Percentiles rank a stretch among this genome's conserved stretches.
Conservation (phyloP, 2,888 invertebrate species). For the Melinaea marsaeus region DNA sequence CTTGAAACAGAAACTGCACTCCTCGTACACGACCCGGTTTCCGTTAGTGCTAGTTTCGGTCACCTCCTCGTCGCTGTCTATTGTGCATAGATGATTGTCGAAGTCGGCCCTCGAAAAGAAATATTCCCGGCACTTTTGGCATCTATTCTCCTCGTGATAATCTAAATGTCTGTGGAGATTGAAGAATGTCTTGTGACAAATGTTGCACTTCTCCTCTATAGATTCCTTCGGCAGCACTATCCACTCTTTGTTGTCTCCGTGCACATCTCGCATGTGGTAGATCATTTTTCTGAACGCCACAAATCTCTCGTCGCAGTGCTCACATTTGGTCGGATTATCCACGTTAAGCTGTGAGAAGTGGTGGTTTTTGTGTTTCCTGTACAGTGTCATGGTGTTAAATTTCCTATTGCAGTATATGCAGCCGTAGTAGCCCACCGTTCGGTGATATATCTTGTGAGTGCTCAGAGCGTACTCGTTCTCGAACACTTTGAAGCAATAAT, state of each 20-base stretch:
- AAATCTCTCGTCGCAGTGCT: slow-evolving; percentile 76
- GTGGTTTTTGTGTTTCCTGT: slow-evolving; percentile 73
- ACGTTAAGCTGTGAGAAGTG: slow-evolving; percentile 62
- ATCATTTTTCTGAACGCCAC: slow-evolving; percentile 74
- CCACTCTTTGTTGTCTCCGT: slow-evolving; percentile 71
- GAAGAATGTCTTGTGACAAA: slow-evolving; percentile 66
- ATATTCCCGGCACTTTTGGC: slow-evolving; percentile 71
- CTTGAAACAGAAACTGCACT: slow-evolving; percentile 73
- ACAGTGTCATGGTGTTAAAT: slow-evolving; percentile 69
- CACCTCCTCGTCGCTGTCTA: slow-evolving; percentile 67
- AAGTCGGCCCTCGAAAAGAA: slow-evolving; percentile 62
- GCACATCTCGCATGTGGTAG: slow-evolving; percentile 68
- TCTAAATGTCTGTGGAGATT: slow-evolving; percentile 65
- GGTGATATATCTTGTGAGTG: slow-evolving; percentile 67
- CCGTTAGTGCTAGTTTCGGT: slow-evolving; percentile 35
- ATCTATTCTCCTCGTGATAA: slow-evolving; percentile 71
- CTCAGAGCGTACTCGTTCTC: slow-evolving; percentile 64
- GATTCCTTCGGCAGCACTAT: slow-evolving; percentile 64
- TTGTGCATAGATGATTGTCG: slow-evolving; percentile 66
- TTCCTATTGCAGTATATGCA: slow-evolving; percentile 74
- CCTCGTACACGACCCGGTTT: slow-evolving; percentile 53
- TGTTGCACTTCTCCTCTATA: slow-evolving; percentile 61
- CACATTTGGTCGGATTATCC: slow-evolving; percentile 69
- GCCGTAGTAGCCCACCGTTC: slow-evolving; percentile 64
- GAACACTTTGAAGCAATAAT: slow-evolving; percentile 70